Conservation (phyloP, 2,113 vertebrate species). For the Elephas maximus region DNA sequence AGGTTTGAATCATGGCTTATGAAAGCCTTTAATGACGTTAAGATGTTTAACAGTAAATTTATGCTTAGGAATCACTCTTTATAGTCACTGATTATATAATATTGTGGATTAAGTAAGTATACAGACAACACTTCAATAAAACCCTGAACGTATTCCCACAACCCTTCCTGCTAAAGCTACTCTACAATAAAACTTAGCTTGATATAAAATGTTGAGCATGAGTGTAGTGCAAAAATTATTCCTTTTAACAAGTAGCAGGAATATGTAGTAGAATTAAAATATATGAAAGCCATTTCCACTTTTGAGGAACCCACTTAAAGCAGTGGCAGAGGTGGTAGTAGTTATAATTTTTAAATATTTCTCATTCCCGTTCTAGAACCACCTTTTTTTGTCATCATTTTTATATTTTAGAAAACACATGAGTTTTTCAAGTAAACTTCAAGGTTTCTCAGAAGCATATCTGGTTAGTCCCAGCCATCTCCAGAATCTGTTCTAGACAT, state of each 20-base stretch:
- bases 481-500: conserved; percentile 13
- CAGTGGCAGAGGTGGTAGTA: background rate
- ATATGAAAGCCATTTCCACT: conserved; percentile 35
- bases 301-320: background rate
- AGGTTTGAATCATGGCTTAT: conserved; percentile 43
- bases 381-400: conserved; percentile 49
- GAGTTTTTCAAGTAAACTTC: conserved; percentile 40
- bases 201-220: conserved; percentile 23
- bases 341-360: background rate
- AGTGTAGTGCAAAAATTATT: conserved; percentile 38
- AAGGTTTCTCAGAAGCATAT: background rate
- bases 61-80: conserved; percentile 8
- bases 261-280: conserved; percentile 46
- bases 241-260: conserved; percentile 28
- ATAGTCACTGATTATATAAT: background rate
- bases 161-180: background rate
- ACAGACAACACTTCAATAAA: background rate
- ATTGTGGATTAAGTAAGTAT: conserved; percentile 31
- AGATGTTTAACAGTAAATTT: conserved; percentile 10
- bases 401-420: conserved; percentile 31
- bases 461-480: background rate
- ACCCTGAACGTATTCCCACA: background rate
- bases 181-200: background rate
- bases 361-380: background rate
- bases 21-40: conserved; percentile 30